Conservation (phyloP, 2,113 vertebrate species). For the Oplegnathus fasciatus region DNA sequence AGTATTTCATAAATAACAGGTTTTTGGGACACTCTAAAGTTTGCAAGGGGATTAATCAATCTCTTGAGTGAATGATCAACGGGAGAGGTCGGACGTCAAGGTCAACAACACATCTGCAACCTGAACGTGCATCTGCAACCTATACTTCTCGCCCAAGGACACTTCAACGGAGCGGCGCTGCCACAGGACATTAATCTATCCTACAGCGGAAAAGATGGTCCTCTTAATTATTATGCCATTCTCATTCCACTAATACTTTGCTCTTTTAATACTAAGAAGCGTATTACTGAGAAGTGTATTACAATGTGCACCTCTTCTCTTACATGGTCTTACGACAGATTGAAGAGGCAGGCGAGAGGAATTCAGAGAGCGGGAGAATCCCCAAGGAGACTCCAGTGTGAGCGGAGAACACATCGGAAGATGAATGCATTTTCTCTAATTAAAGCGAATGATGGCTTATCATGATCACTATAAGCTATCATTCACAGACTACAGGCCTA, state of each 20-base stretch:
- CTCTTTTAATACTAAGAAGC: constrained; percentile 42
- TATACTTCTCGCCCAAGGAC: not conserved
- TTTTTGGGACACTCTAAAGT: not conserved
- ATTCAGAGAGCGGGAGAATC: constrained; percentile 66
- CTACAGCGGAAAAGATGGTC: not conserved
- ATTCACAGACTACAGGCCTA: constrained; percentile 42
- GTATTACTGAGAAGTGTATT: constrained; percentile 49
- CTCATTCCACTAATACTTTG: constrained; percentile 31
- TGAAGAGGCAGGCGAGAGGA: constrained; percentile 52
- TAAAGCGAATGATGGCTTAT: constrained; percentile 68
- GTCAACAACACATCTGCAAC: not conserved
- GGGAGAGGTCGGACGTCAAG: not conserved
- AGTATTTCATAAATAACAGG: not conserved
- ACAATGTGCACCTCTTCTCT: constrained; percentile 73
- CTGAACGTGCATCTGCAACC: not conserved
- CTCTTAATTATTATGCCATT: constrained; percentile 35
- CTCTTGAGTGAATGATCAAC: not conserved
- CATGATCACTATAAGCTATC: constrained; percentile 53
- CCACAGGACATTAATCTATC: not conserved
- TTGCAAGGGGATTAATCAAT: not conserved
- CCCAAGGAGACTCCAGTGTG: constrained; percentile 57
- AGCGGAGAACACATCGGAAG: constrained; percentile 57
- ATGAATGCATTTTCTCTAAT: constrained; percentile 76
- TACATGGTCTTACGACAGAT: constrained; percentile 79
- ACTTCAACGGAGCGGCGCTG: not conserved